These are phyloP conservation scores for Heliopora coerulea DNA, from an alignment of 92 coral and sea anemone species.

Conservation along the genomic window DNA sequence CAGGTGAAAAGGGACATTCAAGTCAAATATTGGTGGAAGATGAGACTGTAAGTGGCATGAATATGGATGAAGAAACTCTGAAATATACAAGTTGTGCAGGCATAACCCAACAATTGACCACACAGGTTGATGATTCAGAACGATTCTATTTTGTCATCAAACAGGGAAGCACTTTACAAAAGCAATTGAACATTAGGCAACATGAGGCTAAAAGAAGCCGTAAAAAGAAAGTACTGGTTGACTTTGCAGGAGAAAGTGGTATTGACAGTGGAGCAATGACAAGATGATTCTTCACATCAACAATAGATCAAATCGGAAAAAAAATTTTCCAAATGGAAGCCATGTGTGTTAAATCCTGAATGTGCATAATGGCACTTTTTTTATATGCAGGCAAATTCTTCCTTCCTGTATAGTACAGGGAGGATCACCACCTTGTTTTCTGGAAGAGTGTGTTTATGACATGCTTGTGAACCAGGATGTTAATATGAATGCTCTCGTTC, in stretches of 20 bases:
- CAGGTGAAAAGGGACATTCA: not conserved
- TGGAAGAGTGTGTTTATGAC: conserved; percentile 53
- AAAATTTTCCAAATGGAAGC: conserved; percentile 24
- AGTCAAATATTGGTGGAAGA: conserved; percentile 3
- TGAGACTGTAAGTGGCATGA: not conserved
- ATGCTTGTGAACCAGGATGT: conserved; percentile 51
- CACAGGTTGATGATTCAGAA: conserved; percentile 6
- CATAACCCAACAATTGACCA: not conserved
- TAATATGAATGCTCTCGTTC: conserved; percentile 41
- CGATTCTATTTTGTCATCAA: conserved; percentile 58
- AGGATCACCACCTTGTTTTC: conserved; percentile 42
- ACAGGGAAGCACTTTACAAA: conserved; percentile 52
- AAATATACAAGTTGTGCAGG: not conserved
- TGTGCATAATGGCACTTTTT: conserved; percentile 35
- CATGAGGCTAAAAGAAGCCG: conserved; percentile 4
- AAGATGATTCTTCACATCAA: conserved; percentile 29
- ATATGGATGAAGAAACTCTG: not conserved
- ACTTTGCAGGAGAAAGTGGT: conserved; percentile 41
- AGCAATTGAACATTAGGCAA: conserved; percentile 42
- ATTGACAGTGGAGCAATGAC: conserved; percentile 39
- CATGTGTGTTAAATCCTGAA: conserved; percentile 10
- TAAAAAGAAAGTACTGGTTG: conserved; percentile 11
- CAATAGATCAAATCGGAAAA: conserved; percentile 7
- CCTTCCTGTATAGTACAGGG: conserved; percentile 33
- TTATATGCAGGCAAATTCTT: conserved; percentile 33